These are phyloP conservation scores for Glaucopsyche alexis DNA, from an alignment of 2,888 invertebrate species.

Conservation along the genomic window DNA sequence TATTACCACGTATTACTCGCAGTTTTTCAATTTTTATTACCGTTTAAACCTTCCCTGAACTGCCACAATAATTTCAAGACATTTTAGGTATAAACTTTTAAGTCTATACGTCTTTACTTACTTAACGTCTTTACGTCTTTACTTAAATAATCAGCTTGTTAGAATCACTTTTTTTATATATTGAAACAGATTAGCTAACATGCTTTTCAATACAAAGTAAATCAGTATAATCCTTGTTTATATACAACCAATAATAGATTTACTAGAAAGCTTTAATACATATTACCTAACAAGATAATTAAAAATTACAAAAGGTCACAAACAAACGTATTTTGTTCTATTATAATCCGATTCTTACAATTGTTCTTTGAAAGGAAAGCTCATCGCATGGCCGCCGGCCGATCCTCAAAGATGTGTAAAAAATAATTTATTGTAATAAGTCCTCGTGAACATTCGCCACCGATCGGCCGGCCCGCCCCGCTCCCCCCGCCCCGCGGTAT, in stretches of 20 bases:
- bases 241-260: neutral
- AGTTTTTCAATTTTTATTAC: too few relatives aligned
- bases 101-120: too few relatives aligned
- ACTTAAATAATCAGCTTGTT: neutral
- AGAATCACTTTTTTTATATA: neutral
- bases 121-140: too few relatives aligned
- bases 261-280: neutral
- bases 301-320: conserved; percentile 7
- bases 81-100: too few relatives aligned
- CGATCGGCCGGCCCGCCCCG: conserved; percentile 69
- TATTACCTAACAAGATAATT: neutral
- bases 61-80: too few relatives aligned
- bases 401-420: conserved; percentile 72
- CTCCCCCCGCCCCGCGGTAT: conserved; percentile 60
- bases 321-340: conserved; percentile 5
- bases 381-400: conserved; percentile 64
- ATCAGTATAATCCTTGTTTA: neutral
- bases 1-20: too few relatives aligned
- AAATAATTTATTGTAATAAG: conserved; percentile 79
- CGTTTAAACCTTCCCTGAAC: too few relatives aligned
- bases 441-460: conserved; percentile 77
- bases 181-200: neutral
- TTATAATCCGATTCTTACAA: conserved; percentile 27
- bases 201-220: neutral
- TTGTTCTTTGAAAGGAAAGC: conserved; percentile 38